phyloP scores from a whole-genome alignment of 2,888 invertebrate species.

The Thymelicus lineola region DNA sequence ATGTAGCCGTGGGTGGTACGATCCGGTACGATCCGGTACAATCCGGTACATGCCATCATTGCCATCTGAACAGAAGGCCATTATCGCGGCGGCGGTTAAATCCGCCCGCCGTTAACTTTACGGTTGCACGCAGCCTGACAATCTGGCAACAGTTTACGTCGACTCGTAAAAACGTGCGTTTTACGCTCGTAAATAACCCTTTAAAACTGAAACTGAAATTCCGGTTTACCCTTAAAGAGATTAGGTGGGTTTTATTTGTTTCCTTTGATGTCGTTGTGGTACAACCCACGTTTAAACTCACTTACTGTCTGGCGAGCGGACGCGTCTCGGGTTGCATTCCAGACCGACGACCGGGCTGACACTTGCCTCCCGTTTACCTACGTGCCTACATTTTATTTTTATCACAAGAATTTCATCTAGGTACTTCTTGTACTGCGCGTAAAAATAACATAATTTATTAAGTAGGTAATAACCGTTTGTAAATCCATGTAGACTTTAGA shows the following conservation, averaged over 20 bases:
- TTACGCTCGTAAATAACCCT: conserved; percentile 25
- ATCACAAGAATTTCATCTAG: background rate
- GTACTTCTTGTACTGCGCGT: too few species aligned
- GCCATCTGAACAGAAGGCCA: background rate
- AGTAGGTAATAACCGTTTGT: too few species aligned
- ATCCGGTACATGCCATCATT: background rate
- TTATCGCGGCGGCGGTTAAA: conserved; percentile 18
- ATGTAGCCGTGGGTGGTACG: too few species aligned
- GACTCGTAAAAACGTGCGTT: conserved; percentile 30
- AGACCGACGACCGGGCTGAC: background rate
- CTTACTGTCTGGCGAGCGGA: background rate
- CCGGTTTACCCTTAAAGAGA: conserved; percentile 13
- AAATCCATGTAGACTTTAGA: too few species aligned
- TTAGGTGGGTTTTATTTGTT: conserved; percentile 1
- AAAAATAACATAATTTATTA: too few species aligned
- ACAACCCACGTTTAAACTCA: background rate
- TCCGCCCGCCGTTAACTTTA: conserved; percentile 24
- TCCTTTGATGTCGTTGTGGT: conserved; percentile 2
- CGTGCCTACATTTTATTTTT: too few species aligned
- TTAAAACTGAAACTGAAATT: conserved; percentile 24
- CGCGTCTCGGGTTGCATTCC: background rate
- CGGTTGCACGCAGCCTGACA: conserved; percentile 22
- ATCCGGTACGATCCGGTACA: too few species aligned
- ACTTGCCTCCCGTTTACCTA: too few species aligned
- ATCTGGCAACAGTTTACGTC: conserved; percentile 21